Evolutionary conservation across 2,797 vertebrate species (phyloP), one percentile per base, ranked within the genome.

Genomic region (Euphonia xanthogaster): DNA sequence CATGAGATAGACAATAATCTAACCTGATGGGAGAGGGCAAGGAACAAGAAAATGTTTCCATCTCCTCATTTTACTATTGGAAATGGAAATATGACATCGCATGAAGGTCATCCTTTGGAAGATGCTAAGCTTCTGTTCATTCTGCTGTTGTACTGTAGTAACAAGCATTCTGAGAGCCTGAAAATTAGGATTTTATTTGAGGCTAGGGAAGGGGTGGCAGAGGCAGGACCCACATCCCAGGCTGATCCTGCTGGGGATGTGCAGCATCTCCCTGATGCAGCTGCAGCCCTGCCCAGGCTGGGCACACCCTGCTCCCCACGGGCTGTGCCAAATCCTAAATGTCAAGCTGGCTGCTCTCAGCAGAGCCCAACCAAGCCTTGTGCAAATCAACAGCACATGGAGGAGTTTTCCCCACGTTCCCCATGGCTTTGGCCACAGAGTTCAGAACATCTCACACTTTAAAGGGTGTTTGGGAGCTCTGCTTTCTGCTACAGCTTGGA

Each of bases 351-450:
- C 71, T 86, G 67, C 28, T 90, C 75, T 8, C 40, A 83, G 90
- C 50, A 83, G 42, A 94, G 92, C 88, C 72, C 92, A 81, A 57
- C 15, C 88, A 55, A 93, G 86, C 82, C 78, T 51, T 9, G 13
- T 75, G 84, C 67, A 89, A 96, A 96, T 94, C 89, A 94, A 71
- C 61, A 74, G 91, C 93, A 94, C 75, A 79, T 67, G 89, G 54
- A 71, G 2, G 17, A 68, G 68, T 37, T 86, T 82, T 73, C 61
- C 67, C 3, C 61, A 8, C 5, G 3, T 22, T 57, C 87, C 94
- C 75, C 60, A 25, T 1, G 27, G 58, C 48, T 96, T 70, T 83
- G 75, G 75, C 78, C 14, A 50, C 2, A 50, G 42, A 53, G 68
- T 42, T 95, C 10, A 13, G 88, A 85, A 92, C 3, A 3, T 57